These are phyloP conservation scores for Axis porcinus DNA, from an alignment of 2,113 vertebrate species.

Conservation along the genomic window DNA sequence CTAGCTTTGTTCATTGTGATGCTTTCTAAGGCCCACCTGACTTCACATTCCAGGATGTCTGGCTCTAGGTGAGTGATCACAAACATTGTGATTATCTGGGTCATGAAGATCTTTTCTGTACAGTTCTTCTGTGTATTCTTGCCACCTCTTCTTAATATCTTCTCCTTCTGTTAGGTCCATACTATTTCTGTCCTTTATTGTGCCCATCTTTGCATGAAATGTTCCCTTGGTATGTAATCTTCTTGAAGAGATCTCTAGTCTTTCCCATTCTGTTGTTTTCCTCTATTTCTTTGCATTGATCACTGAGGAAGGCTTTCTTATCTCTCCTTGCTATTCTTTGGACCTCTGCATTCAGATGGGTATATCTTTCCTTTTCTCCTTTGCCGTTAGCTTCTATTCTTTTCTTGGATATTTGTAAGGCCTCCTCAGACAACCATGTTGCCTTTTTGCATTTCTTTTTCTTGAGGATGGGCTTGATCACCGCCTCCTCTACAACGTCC, in stretches of 20 bases:
- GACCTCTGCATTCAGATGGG: not conserved
- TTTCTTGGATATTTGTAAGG: not conserved
- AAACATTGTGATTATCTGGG: not conserved
- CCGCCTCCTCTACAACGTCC: not conserved
- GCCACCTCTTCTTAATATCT: not conserved
- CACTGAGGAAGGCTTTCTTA: not conserved
- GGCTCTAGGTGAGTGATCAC: not conserved
- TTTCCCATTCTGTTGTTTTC: not conserved
- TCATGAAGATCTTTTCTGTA: not conserved
- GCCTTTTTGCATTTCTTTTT: not conserved
- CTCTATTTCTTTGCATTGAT: not conserved
- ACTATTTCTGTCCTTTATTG: not conserved
- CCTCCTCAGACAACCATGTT: not conserved
- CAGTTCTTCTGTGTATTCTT: not conserved
- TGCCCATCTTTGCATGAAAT: not conserved
- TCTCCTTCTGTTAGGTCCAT: not conserved
- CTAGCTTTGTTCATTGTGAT: accelerated
- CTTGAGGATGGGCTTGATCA: not conserved
- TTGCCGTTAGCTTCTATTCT: not conserved
- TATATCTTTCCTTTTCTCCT: not conserved
- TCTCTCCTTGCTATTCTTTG: not conserved
- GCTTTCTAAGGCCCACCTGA: not conserved
- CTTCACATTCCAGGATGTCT: not conserved
- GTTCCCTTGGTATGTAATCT: not conserved
- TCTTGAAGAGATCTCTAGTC: not conserved